These are phyloP conservation scores for Parazoanthus darwini DNA, from an alignment of 92 coral and sea anemone genomes.

Conservation along the genomic window DNA sequence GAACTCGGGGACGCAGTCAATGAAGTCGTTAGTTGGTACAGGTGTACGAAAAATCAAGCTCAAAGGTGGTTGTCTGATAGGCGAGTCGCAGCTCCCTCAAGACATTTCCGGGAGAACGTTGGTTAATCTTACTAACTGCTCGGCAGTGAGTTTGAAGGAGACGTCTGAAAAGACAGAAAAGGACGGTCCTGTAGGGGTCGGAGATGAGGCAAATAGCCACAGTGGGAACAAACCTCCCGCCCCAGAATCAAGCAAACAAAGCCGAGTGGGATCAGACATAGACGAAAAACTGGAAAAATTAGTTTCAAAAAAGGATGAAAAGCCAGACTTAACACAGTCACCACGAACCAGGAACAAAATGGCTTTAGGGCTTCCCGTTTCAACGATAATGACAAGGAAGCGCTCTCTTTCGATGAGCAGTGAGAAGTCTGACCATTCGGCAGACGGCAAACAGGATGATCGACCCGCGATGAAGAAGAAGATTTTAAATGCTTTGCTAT, in stretches of 20 bases:
- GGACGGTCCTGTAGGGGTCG: background rate
- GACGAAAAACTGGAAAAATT: constrained; percentile 6
- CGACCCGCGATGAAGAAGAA: constrained; percentile 1
- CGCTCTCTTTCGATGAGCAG: constrained; percentile 40
- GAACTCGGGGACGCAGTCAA: constrained; percentile 73
- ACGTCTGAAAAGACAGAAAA: background rate
- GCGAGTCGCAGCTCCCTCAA: constrained; percentile 25
- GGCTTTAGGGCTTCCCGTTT: constrained; percentile 5
- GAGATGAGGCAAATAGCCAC: background rate
- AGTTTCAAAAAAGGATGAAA: background rate
- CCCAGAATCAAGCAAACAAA: background rate
- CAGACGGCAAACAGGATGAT: constrained; percentile 4
- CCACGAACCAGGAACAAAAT: constrained; percentile 34
- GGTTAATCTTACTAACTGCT: constrained; percentile 12
- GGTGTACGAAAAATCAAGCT: constrained; percentile 56
- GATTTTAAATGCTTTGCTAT: background rate
- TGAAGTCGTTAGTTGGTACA: constrained; percentile 60
- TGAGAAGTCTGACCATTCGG: constrained; percentile 36
- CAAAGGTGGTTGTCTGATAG: constrained; percentile 40
- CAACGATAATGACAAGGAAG: constrained; percentile 32
- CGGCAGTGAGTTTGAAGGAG: constrained; percentile 1
- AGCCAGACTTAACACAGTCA: constrained; percentile 13
- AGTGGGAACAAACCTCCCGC: background rate
- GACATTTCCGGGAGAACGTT: background rate
- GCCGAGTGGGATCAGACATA: background rate